Evolutionary conservation across 64 coral and sea anemone genomes (phyloP), one percentile per base, ranked within the genome.

Genomic region (Dendrophyllia cribrosa): DNA sequence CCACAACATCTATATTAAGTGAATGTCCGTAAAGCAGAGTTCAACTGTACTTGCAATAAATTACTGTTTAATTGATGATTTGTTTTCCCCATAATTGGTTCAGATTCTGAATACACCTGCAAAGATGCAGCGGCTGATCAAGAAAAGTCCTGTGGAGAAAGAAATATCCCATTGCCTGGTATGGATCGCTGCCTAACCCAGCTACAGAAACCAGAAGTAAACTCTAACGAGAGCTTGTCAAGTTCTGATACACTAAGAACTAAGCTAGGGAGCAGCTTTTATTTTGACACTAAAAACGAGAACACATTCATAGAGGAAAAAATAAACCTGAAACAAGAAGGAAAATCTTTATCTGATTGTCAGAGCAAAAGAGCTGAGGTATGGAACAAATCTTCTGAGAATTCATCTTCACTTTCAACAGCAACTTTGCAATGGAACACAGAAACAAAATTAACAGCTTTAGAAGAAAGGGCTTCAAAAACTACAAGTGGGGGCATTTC

Each of bases 61-160:
- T 34, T 34, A 34, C 34, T 34, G 34, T 34, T 34, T 34, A 34
- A 34, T 34, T 34, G 34, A n/a, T 11, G 59, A 7, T n/a, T 80
- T 7, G 4, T 59, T 56, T 80, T 59, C 22, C 20, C 60, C 14
- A 15, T 21, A 6, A 52, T 70, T 66, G 16, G 77, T 86, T 22
- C 73, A 93, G 91, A 93, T 78, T 86, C 75, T 86, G 91, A 93
- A 67, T 93, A 82, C 74, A 87, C 61, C 51, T 78, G 61, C 49
- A 75, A 80, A 25, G 83, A 76, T 22, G 48, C 66, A 17, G 20
- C 44, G 9, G 12, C 44, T n/a, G 62, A 84, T 10, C 44, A 68
- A 48, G 63, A 21, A 67, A 68, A 84, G 65, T 11, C 80, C 19
- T 25, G 13, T 9, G 25, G 24, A 61, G 58, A 61, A 44, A 80